Evolutionary conservation across 1,140 invertebrate genomes (phyloP), one percentile per base, ranked within the genome.

Genomic region (Steinernema feltiae): DNA sequence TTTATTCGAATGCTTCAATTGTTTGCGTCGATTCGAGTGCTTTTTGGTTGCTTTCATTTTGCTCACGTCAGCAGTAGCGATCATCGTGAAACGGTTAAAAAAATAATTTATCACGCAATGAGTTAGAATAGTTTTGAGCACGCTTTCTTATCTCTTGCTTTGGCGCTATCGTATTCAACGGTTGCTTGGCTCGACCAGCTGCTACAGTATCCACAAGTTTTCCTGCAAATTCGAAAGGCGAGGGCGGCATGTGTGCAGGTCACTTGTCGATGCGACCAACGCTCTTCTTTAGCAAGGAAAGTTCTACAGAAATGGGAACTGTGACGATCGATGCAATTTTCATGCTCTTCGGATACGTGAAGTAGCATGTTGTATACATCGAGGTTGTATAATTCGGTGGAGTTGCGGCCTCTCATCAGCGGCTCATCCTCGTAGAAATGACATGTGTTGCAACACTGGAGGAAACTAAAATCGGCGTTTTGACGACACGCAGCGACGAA

Each of bases 121-220:
- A 27, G n/a, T 31, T 74, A 74, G 46, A 46, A 74, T 27, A 74
- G 30, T 24, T 30, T 29, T n/a, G 31, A 69, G 30, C 73, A 72
- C 30, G 75, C 24, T 46, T 76, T 76, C 74, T 35, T 72, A 63
- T 80, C 78, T 46, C 72, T 76, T 15, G 79, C 79, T 18, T 73
- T 72, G 0, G 30, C 69, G 17, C 74, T 74, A 63, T 80, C 73
- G 46, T 79, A 80, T 71, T 53, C 69, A 2, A 80, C 77, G 18
- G 77, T 80, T 2, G 79, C 77, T 32, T 29, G 41, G 73, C 30
- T 46, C 48, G 30, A 73, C 77, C 69, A 71, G 29, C 30, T 76
- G n/a, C 72, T 75, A 72, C 80, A 81, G 72, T 79, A 81, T 32
- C 80, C 80, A 53, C 80, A 81, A 2, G 76, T 80, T 70, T 78